Evolutionary conservation across 2,797 vertebrate genomes (phyloP), one percentile per base, ranked within the genome.

Genomic region (Ctenosaura bakeri): DNA sequence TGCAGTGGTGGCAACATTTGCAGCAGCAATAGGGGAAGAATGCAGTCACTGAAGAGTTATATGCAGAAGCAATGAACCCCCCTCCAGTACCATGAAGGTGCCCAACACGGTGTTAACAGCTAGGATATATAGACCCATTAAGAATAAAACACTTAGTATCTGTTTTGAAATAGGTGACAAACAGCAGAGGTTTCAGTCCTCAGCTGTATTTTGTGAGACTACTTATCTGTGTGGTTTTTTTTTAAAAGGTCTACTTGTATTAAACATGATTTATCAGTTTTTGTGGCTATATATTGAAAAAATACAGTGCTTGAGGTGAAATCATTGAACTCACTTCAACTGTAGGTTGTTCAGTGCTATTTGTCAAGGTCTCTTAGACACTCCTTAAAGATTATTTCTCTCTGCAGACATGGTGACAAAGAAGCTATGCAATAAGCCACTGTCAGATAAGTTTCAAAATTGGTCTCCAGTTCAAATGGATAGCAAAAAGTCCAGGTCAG

Each of bases 231-330:
- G 62, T 69, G 7, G 9, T 52, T 52, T 52, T 8, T 52, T 83
- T 64, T n/a, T 35, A 50, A 74, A 3, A 22, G 73, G 9, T 32
- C 14, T 32, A 79, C 54, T 87, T 92, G 46, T 29, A 20, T 71
- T 84, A 74, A 24, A 77, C 35, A 80, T 46, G 1, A 92, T 94
- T 90, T 90, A 1, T 66, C 29, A 18, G 1, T 4, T 74, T 38
- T 87, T 29, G 14, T 1, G 73, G 79, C 50, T 35, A 8, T 2
- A 73, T 64, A 83, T 89, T 89, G 46, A 10, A 10, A 52, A 89
- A 90, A 22, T 2, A 73, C 20, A 85, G 62, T 56, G 6, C 86
- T 54, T 84, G 32, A 88, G 38, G 80, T 0, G 20, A 89, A 90
- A 83, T 1, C 1, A 6, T 12, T 14, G 4, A 20, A 54, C 64